Base-by-base conservation (phyloP, 2,113 vertebrate species). In the Oryzias javanicus region DNA sequence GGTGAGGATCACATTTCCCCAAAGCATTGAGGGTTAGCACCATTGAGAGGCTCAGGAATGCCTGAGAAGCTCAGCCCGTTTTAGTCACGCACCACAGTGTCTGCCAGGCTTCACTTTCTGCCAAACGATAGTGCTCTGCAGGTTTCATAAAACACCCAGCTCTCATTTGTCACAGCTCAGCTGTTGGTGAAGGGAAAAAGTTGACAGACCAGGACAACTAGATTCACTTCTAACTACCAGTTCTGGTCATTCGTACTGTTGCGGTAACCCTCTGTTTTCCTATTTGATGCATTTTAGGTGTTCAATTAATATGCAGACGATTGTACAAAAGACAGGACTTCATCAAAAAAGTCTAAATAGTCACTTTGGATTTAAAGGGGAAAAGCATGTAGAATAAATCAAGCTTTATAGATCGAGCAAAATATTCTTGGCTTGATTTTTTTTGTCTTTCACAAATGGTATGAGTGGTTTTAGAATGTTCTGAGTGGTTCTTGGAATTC, bases 21-120 rank as follows among this genome's bases (percentile, higher is more conserved):
- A 18, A 56, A 67, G 67, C 58, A 58, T 40, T 65, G 4, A 51
- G 63, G 65, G 67, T 78, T 74, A 49, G 76, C 78, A 58, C 72
- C 58, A 62, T 70, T 60, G 66, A 78, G 71, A 25, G 51, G 48
- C 70, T 53, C 40, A 66, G 76, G 72, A 82, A 87, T 84, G 74
- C 65, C 51, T 61, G 65, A 79, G 64, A 59, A 48, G 51, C 55
- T 66, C 1, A 6, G 35, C 55, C 67, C 19, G 10, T 69, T 82
- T 84, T 78, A 76, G 78, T 74, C 55, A 72, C 19, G 48, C 72
- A 60, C 70, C 56, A 20, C 72, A 49, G 29, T 42, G 46, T 79
- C 76, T 78, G 66, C 70, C 67, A 70, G 70, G 42, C 70, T 64
- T 74, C 62, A 68, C 40, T 49, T 48, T 67, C 49, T 70, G 55